These are phyloP conservation scores for Falco berigora DNA, from an alignment of 2,797 vertebrate genomes.

Conservation along the genomic window DNA sequence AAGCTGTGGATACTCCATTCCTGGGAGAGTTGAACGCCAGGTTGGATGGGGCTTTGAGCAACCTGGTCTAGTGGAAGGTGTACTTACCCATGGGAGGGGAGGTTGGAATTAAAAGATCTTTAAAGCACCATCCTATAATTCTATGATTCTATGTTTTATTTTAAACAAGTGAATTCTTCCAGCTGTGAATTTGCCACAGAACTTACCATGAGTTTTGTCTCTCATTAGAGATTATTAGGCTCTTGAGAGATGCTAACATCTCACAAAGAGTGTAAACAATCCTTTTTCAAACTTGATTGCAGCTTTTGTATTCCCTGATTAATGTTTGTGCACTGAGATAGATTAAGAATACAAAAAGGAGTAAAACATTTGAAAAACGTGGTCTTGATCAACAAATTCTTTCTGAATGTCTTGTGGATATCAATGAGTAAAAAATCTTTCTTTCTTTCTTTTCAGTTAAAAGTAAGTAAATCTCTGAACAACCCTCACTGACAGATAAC, in stretches of 20 bases:
- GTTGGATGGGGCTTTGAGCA: background rate
- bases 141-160: background rate
- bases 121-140: background rate
- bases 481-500: background rate
- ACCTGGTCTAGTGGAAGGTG: background rate
- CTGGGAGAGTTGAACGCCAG: background rate
- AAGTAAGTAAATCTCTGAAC: background rate
- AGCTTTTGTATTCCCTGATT: conserved; percentile 45
- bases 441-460: background rate
- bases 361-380: background rate
- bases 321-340: conserved; percentile 14
- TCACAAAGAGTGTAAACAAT: conserved; percentile 8
- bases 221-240: conserved; percentile 48
- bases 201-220: background rate
- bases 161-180: background rate
- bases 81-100: accelerated
- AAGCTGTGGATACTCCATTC: background rate
- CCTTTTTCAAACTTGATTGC: conserved; percentile 13
- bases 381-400: background rate
- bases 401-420: conserved; percentile 13
- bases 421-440: background rate
- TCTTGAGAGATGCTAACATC: conserved; percentile 7
- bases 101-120: background rate
- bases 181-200: background rate
- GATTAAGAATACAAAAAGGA: conserved; percentile 17